Base-by-base conservation (phyloP, 1,140 invertebrate species). In the Drosophila tsacasi region DNA sequence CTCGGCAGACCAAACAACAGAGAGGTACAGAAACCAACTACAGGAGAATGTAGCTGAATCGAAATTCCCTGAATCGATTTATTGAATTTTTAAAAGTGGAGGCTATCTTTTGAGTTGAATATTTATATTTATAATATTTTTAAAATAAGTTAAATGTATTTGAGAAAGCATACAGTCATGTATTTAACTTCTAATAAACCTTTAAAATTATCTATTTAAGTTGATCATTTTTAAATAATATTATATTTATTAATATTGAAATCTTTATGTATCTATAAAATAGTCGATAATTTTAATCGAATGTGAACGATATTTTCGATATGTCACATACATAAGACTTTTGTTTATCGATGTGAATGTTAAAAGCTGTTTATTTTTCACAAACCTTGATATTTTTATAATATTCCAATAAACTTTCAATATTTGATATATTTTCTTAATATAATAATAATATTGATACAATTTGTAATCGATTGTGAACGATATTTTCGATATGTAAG, bases 1-100 rank as follows among this genome's bases (percentile, higher is more conserved):
- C 54, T 71, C 50, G 27, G 54, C 44, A 54, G 21, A 21, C 30
- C n/a, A 44, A 42, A 37, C n/a, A n/a, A n/a, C n/a, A n/a, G 32
- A 68, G 39, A 32, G 47, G 47, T 62, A 32, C 19, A 44, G 6
- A 62, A 32, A 13, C n/a, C 35, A 25, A 27, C 3, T 49, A 72
- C 65, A 72, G 67, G 35, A 7, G 5, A 25, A 30, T 59, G 19
- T 55, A 5, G 30, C 1, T 17, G 35, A 17, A 39, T n/a, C 1
- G 54, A 17, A 9, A 25, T 30, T 32, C 8, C 10, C 10, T 8
- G 15, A 13, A n/a, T 13, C 9, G 13, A 54, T 55, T 37, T 3
- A 37, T 17, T 23, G 32, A 23, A 32, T 19, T 15, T 15, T 10
- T 2, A 17, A 30, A 17, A 12, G 27, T 1, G 4, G 4, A 10